phyloP scores from a whole-genome alignment of 2,888 invertebrate species.

The Lordiphosa fenestrarum region DNA sequence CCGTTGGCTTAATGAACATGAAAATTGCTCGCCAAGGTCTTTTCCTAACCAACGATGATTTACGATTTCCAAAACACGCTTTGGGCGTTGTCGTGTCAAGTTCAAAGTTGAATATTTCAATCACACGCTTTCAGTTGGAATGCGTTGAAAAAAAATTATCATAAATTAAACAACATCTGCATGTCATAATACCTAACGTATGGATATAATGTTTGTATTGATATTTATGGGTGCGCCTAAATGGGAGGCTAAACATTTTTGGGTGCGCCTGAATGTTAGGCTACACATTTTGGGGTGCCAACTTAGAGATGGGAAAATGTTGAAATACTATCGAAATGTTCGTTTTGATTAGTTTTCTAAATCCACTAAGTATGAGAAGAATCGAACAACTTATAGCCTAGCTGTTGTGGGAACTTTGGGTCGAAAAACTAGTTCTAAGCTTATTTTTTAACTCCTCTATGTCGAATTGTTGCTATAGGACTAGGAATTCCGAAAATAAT shows the following conservation, averaged over 20 bases:
- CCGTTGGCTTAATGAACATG: constrained; percentile 43
- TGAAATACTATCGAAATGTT: neutral
- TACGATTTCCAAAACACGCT: constrained; percentile 27
- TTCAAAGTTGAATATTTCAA: constrained; percentile 41
- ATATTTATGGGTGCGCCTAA: constrained; percentile 46
- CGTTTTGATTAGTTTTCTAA: too few species aligned
- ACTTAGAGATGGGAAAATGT: constrained; percentile 8
- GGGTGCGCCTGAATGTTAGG: too few species aligned
- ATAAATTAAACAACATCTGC: constrained; percentile 8
- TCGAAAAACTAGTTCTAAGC: too few species aligned
- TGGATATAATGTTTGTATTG: constrained; percentile 23
- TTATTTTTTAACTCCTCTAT: too few species aligned
- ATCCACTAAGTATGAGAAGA: too few species aligned
- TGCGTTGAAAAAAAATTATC: constrained; percentile 3
- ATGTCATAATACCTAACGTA: constrained; percentile 4
- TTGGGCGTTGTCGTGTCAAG: constrained; percentile 45
- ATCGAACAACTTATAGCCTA: too few species aligned
- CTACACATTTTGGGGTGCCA: too few species aligned
- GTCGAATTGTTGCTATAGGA: too few species aligned
- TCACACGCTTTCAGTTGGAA: constrained; percentile 2
- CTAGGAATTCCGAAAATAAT: too few species aligned
- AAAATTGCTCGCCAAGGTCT: constrained; percentile 52
- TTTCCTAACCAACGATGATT: constrained; percentile 40
- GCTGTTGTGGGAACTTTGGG: too few species aligned
- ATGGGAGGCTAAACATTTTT: constrained; percentile 34